Evolutionary conservation across 2,113 vertebrate genomes (phyloP), one percentile per base, ranked within the genome.

Genomic region (Macaca mulatta): DNA sequence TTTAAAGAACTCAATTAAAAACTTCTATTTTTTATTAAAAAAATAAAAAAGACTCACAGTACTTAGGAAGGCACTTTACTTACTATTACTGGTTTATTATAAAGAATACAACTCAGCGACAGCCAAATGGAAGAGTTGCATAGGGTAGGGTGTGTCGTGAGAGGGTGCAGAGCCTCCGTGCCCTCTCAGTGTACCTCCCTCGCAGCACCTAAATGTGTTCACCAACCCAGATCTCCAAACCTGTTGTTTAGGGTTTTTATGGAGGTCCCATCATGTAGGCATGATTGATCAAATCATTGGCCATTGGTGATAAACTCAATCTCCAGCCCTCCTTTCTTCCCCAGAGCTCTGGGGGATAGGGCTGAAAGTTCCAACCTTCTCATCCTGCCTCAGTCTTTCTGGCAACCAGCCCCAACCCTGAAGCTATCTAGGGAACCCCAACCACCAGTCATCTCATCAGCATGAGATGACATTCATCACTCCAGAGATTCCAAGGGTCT

Each of bases 1-100:
- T 97, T 98, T 97, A 97, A 95, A 90, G 92, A 96, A 97, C 32
- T n/a, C 79, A 91, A 81, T 77, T 40, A 14, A 82, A 82, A 89
- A n/a, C 61, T 0, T 1, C 1, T 94, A 20, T 88, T 91, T 91
- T 74, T 91, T 96, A 61, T 94, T 97, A 1, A 48, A 48, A 50
- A 50, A 50, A 48, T 6, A 48, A 50, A 50, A 50, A 50, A 50
- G 48, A 50, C 48, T 64, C 61, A 64, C 5, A 32, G 61, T 27
- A 64, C 75, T 52, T 3, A 25, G 35, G 75, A 18, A 40, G 48
- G 5, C 23, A 25, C n/a, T 20, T 32, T 17, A 16, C 22, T 35
- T 52, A 5, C 14, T 23, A 8, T 20, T 14, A 14, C 50, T 70
- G 38, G 38, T 80, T 45, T 45, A n/a, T 35, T n/a, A 27, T 16